Base-by-base conservation (phyloP, 2,113 vertebrate genomes). In the Engystomops pustulosus region DNA sequence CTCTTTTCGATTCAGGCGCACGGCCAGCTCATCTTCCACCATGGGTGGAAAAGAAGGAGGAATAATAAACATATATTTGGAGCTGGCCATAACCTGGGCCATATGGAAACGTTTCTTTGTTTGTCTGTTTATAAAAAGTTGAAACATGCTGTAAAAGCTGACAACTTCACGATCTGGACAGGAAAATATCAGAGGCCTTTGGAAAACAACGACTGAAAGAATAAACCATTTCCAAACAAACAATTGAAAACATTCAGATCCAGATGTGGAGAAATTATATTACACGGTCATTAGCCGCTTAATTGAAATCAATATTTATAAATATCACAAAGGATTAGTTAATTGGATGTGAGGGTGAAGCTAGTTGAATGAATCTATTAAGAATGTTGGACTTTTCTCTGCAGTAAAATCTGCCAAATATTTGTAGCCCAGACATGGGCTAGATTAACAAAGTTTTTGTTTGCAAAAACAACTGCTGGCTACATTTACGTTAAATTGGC, bases 1-100 rank as follows among this genome's bases (percentile, higher is more conserved):
- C 65, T 67, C 15, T 12, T 30, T 11, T 27, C 15, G 47, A 34
- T 27, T 23, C 17, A 34, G 65, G 67, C 47, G 18, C 20, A 2
- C 6, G 25, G 68, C 68, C 80, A 81, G 49, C 17, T 49, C 51
- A 17, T 58, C 49, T 49, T n/a, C 67, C 30, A 10, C 34, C n/a
- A 71, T 10, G 80, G 32, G n/a, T 58, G 68, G 32, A 68, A 45
- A 82, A 82, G 51, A 72, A 60, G 41, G 23, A 27, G 47, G 49
- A 81, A 72, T 72, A 81, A 82, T 82, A 82, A 82, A 82, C 80
- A 82, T 72, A 47, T 80, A 71, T 82, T 60, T 55, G 25, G 55
- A 44, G 47, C 49, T 45, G 47, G 68, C 80, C 36, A 32, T 53
- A 51, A 53, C 58, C 17, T n/a, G 34, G 67, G 51, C 51, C 80